Evolutionary conservation across 2,113 vertebrate species (phyloP).

Genomic region (Vimba vimba): DNA sequence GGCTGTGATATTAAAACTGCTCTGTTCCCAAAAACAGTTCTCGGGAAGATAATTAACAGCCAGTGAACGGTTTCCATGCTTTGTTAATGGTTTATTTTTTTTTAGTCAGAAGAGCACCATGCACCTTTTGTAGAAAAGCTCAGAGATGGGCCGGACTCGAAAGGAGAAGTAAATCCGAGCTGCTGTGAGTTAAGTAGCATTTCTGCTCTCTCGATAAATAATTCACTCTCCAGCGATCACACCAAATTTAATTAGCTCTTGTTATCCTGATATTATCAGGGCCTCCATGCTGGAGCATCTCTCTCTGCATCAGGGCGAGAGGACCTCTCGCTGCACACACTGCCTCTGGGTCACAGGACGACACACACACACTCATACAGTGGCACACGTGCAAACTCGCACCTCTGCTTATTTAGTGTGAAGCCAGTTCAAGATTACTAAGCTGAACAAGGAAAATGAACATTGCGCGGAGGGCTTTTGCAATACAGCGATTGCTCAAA

Average conservation of each 20-base stretch:
- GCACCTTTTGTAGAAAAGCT: constrained; percentile 24
- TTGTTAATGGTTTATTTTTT: constrained; percentile 41
- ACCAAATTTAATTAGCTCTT: constrained; percentile 83
- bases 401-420: constrained; percentile 5
- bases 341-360: constrained; percentile 9
- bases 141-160: constrained; percentile 7
- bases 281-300: constrained; percentile 49
- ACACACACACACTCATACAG: not conserved
- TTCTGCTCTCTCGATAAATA: constrained; percentile 69
- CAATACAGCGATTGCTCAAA: not conserved
- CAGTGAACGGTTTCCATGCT: constrained; percentile 14
- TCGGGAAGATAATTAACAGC: constrained; percentile 39
- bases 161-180: constrained; percentile 49
- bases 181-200: constrained; percentile 48
- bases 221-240: constrained; percentile 79
- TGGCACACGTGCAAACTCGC: not conserved
- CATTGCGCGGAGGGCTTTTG: constrained; percentile 4
- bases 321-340: constrained; percentile 25
- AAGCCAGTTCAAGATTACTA: constrained; percentile 16
- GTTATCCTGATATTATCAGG: constrained; percentile 74
- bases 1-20: not conserved
- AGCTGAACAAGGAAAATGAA: constrained; percentile 7
- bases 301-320: constrained; percentile 41
- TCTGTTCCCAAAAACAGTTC: not conserved
- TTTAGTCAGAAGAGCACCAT: not conserved